Evolutionary conservation across 2,888 invertebrate species (phyloP), one percentile per base, ranked within the genome.

Genomic region (Operophtera brumata): DNA sequence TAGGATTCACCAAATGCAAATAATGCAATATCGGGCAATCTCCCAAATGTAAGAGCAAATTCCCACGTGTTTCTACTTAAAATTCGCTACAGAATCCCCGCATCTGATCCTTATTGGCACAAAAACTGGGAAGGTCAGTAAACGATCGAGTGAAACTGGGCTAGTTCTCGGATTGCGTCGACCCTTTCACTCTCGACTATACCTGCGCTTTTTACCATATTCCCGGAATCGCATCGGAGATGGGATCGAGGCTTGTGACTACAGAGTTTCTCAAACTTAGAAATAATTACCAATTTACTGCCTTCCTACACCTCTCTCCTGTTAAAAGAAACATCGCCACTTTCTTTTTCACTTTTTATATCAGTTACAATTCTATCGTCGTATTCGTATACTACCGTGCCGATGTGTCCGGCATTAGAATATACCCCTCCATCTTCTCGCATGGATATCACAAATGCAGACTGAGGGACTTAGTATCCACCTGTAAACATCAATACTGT

Each of bases 141-240:
- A 62, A 57, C 64, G 70, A 69, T 54, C 57, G 61, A 77, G 80
- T 78, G 84, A 86, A 88, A 85, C 87, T 84, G 77, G 82, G 80
- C 81, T 74, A 75, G 79, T 77, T 82, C 86, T 89, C 89, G 77
- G 77, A 86, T 90, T 88, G 90, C 89, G 86, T 78, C 78, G 90
- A 87, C 88, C 90, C 90, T 90, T 90, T 90, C 90, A 90, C 90
- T 90, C 85, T 90, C 88, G 75, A 78, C 68, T 76, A 67, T 89
- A 90, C 90, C 90, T 90, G 90, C 86, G 84, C 86, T 90, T 90
- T 89, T 90, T 88, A 80, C 77, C 71, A 64, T 66, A 57, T 86
- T 86, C 88, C 79, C 69, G 76, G 86, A 87, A 89, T 84, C 77
- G 71, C 71, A 72, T 71, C 71, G 66, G 71, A 73, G 71, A 73